These are phyloP conservation scores for Atherinosoma microstoma DNA, from an alignment of 2,797 vertebrate species.

Conservation along the genomic window DNA sequence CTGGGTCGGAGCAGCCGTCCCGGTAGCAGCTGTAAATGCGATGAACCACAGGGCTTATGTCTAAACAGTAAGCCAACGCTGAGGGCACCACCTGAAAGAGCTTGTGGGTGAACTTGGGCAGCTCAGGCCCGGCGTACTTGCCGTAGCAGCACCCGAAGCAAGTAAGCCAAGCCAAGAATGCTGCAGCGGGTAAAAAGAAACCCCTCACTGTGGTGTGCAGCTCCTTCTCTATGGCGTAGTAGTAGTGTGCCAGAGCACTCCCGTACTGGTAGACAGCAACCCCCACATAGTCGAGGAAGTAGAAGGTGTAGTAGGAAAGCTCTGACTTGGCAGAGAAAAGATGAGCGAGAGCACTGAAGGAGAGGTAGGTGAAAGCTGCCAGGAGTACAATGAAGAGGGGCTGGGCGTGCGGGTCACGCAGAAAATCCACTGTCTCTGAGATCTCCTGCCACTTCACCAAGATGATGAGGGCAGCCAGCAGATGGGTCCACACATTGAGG, in stretches of 20 bases:
- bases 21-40: conserved; percentile 87
- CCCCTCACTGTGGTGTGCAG: conserved; percentile 86
- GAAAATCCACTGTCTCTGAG: conserved; percentile 87
- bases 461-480: conserved; percentile 88
- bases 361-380: conserved; percentile 91
- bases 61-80: conserved; percentile 90
- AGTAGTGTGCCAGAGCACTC: conserved; percentile 92
- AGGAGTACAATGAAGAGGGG: conserved; percentile 91
- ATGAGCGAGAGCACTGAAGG: conserved; percentile 91
- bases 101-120: conserved; percentile 82
- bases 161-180: conserved; percentile 92
- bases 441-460: conserved; percentile 89
- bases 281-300: conserved; percentile 96
- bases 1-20: conserved; percentile 81
- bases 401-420: conserved; percentile 89
- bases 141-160: conserved; percentile 94
- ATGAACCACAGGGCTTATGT: conserved; percentile 94
- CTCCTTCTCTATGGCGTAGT: conserved; percentile 90
- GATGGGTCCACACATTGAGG: conserved; percentile 94
- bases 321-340: conserved; percentile 95
- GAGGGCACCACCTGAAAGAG: conserved; percentile 94
- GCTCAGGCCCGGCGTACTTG: conserved; percentile 85
- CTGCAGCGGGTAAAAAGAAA: conserved; percentile 87
- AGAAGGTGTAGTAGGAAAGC: conserved; percentile 95
- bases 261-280: conserved; percentile 94